Evolutionary conservation across 2,888 invertebrate genomes (phyloP).

Genomic region (Cactoblastis cactorum): DNA sequence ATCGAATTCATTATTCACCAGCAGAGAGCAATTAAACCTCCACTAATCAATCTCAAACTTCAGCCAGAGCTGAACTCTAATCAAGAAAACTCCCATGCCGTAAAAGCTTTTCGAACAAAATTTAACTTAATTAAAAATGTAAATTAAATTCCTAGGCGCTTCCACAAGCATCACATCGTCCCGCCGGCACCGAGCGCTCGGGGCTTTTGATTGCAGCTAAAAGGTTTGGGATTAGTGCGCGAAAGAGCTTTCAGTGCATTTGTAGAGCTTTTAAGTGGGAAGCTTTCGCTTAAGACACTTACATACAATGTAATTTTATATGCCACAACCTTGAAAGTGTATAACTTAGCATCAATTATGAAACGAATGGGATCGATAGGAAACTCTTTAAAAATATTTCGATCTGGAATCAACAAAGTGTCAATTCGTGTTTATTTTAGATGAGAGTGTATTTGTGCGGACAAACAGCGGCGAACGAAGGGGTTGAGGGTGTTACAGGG

Average conservation of each 20-base stretch:
- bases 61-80: slow-evolving; percentile 76
- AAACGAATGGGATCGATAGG: slow-evolving; percentile 20
- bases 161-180: slow-evolving; percentile 75
- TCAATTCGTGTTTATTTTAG: slow-evolving; percentile 31
- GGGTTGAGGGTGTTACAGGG: slow-evolving; percentile 44
- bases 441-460: slow-evolving; percentile 36
- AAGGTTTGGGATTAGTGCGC: slow-evolving; percentile 80
- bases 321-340: slow-evolving; percentile 51
- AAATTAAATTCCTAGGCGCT: slow-evolving; percentile 79
- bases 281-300: slow-evolving; percentile 79
- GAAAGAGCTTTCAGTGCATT: slow-evolving; percentile 80
- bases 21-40: slow-evolving; percentile 76
- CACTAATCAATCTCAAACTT: slow-evolving; percentile 80
- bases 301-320: slow-evolving; percentile 78
- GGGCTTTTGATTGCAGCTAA: slow-evolving; percentile 81
- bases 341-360: slow-evolving; percentile 31
- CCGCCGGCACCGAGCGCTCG: slow-evolving; percentile 56
- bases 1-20: slow-evolving; percentile 78
- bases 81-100: slow-evolving; percentile 79
- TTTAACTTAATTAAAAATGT: slow-evolving; percentile 80
- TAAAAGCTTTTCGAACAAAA: slow-evolving; percentile 79
- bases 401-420: slow-evolving; percentile 22
- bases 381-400: slow-evolving; percentile 15
- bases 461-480: slow-evolving; percentile 46
- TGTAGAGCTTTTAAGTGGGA: slow-evolving; percentile 80